phyloP scores from a whole-genome alignment of 30 jellyfish, hydroid and myxozoan genomes.

The Chrysaora quinquecirrha region DNA sequence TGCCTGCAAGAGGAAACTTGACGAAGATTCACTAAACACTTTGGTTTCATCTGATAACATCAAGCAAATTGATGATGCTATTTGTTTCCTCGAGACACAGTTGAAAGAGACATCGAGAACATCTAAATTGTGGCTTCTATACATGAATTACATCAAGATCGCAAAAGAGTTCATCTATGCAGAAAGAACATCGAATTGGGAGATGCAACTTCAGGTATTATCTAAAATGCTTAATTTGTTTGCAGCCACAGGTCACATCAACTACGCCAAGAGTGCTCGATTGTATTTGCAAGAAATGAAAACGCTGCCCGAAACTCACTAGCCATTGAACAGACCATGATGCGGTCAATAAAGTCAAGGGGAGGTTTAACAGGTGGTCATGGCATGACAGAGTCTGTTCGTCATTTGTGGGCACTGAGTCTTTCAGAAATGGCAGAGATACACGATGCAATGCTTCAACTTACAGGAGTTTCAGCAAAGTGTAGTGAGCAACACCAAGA shows the following conservation, averaged over 20 bases:
- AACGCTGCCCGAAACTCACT: constrained; percentile 37
- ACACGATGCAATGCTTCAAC: constrained; percentile 50
- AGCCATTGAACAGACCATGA: constrained; percentile 63
- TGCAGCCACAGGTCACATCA: constrained; percentile 71
- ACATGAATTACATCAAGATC: constrained; percentile 29
- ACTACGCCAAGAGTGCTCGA: constrained; percentile 55
- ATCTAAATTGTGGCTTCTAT: constrained; percentile 45
- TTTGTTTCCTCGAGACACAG: constrained; percentile 8
- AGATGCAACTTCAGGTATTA: constrained; percentile 13
- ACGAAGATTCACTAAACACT: no score
- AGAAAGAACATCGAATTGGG: constrained; percentile 59
- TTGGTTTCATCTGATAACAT: no score
- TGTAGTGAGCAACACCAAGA: constrained; percentile 70
- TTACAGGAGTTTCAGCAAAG: constrained; percentile 15
- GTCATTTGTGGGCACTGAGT: constrained; percentile 49
- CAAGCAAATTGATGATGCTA: no score
- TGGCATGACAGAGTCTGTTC: constrained; percentile 36
- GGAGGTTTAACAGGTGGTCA: constrained; percentile 72
- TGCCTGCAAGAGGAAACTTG: no score
- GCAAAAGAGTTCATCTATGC: constrained; percentile 36
- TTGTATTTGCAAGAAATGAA: constrained; percentile 54
- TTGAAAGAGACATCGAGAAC: constrained; percentile 38
- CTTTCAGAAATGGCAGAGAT: constrained; percentile 11
- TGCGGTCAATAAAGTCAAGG: constrained; percentile 54
- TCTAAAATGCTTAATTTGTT: constrained; percentile 40